phyloP scores from a whole-genome alignment of 2,113 vertebrate species.

The Strigops habroptila region DNA sequence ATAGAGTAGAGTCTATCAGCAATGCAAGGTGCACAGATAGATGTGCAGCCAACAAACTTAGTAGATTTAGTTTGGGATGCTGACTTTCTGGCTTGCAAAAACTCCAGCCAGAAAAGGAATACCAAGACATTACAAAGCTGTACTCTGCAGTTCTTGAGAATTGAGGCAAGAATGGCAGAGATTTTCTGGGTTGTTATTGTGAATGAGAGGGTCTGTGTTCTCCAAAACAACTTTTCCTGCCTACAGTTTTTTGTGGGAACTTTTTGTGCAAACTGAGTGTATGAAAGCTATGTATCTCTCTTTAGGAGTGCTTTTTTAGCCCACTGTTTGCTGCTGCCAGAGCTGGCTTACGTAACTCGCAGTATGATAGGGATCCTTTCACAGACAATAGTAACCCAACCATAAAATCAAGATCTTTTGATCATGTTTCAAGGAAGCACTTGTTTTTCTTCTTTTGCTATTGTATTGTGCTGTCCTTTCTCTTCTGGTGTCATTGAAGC shows the following conservation, averaged over 20 bases:
- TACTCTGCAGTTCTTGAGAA: background rate
- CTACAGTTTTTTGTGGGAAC: background rate
- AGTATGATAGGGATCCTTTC: slow-evolving; percentile 36
- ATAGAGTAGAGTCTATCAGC: background rate
- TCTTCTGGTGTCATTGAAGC: background rate
- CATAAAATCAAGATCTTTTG: slow-evolving; percentile 36
- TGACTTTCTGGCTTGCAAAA: background rate
- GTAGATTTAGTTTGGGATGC: background rate
- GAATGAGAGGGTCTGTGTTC: background rate
- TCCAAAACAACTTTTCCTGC: background rate
- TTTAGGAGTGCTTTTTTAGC: background rate
- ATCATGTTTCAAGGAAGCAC: background rate
- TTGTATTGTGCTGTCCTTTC: background rate
- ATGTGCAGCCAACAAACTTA: background rate
- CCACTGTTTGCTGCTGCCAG: background rate
- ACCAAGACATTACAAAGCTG: background rate
- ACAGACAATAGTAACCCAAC: slow-evolving; percentile 14
- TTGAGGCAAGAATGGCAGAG: background rate
- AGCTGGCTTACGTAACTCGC: background rate
- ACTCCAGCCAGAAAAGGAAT: background rate
- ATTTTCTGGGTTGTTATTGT: background rate
- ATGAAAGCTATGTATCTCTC: background rate
- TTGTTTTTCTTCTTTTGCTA: background rate
- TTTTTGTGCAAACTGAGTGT: background rate
- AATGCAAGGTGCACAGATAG: background rate